Conservation (phyloP, 2,888 invertebrate genomes). For the Netelia virgata region DNA sequence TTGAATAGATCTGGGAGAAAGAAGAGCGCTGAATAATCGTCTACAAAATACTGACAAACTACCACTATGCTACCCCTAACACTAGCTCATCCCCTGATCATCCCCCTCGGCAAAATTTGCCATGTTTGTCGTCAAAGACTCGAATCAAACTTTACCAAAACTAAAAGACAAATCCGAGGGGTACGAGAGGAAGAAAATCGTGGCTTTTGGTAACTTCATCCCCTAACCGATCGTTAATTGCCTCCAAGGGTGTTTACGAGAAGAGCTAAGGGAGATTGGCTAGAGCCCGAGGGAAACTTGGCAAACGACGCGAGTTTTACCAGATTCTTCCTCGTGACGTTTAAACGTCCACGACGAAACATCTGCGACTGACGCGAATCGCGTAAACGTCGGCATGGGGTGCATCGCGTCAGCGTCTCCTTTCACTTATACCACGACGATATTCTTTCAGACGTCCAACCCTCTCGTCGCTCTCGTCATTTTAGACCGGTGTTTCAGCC, state of each 20-base stretch:
- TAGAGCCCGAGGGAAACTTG: constrained; percentile 38
- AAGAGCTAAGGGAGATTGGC: constrained; percentile 18
- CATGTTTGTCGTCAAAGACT: no score
- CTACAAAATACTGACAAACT: no score
- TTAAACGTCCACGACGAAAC: constrained; percentile 49
- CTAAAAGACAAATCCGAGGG: no score
- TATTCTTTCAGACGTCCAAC: constrained; percentile 28
- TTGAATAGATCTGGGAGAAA: no score
- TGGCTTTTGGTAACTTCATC: neutral
- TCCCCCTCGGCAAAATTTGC: no score
- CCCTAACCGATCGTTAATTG: constrained; percentile 54
- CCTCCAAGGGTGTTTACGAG: constrained; percentile 39
- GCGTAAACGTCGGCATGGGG: constrained; percentile 47
- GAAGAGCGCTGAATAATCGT: no score
- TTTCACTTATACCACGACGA: constrained; percentile 42
- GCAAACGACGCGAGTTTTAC: constrained; percentile 49
- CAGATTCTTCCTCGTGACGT: constrained; percentile 8
- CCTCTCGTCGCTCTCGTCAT: constrained; percentile 18
- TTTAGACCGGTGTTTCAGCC: constrained; percentile 12
- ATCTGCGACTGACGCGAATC: constrained; percentile 35
- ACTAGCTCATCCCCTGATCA: no score
- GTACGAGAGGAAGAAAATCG: neutral
- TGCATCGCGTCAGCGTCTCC: neutral
- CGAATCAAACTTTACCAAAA: no score
- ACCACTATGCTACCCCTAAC: no score